Evolutionary conservation across 2,113 vertebrate species (phyloP).

Genomic region (Neopipo cinnamomea): DNA sequence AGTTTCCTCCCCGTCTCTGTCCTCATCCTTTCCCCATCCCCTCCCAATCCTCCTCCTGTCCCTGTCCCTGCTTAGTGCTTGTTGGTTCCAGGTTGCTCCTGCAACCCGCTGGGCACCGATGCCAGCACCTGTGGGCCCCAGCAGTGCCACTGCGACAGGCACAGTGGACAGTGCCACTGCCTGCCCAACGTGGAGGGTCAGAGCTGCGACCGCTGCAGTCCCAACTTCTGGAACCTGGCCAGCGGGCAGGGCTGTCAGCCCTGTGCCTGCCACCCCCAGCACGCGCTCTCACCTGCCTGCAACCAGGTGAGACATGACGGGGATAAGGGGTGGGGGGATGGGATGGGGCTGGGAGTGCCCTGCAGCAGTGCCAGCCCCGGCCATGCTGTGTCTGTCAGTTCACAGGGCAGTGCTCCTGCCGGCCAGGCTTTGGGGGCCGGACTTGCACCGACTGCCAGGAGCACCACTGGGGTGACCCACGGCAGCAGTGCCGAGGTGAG

Average conservation of each 20-base stretch:
- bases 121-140: conserved; percentile 80
- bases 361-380: background rate
- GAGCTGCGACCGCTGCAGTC: conserved; percentile 88
- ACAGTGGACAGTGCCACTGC: conserved; percentile 90
- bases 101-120: conserved; percentile 87
- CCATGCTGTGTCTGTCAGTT: conserved; percentile 69
- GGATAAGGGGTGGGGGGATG: accelerated
- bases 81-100: conserved; percentile 82
- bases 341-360: too few relatives aligned
- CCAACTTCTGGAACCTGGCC: conserved; percentile 92
- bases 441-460: conserved; percentile 91
- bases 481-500: conserved; percentile 88
- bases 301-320: conserved; percentile 79
- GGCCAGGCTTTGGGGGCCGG: conserved; percentile 88
- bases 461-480: conserved; percentile 92
- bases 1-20: background rate
- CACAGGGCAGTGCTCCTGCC: conserved; percentile 92
- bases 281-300: conserved; percentile 82
- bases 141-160: conserved; percentile 85
- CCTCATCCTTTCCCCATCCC: background rate
- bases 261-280: conserved; percentile 86
- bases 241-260: conserved; percentile 84
- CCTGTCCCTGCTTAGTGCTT: background rate
- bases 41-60: background rate
- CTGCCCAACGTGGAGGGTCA: conserved; percentile 85